Conservation (phyloP, 2,888 invertebrate genomes). For the Chymomyza caudatula region DNA sequence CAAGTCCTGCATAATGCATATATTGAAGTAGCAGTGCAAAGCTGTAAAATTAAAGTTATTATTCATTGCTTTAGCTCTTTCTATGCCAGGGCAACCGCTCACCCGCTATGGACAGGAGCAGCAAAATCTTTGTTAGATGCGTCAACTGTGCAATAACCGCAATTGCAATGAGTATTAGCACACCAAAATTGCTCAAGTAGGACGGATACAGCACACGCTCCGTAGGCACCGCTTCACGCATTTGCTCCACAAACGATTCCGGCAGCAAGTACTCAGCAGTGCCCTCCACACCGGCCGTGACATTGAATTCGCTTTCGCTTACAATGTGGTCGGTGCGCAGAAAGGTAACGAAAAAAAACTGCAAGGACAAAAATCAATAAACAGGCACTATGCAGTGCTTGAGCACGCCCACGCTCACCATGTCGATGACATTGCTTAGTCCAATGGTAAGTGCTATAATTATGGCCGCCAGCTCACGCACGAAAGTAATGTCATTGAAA, state of each 20-base stretch:
- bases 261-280: conserved; percentile 60
- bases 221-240: conserved; percentile 57
- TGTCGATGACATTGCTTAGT: conserved; percentile 81
- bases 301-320: conserved; percentile 67
- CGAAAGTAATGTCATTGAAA: conserved; percentile 81
- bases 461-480: conserved; percentile 80
- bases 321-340: conserved; percentile 67
- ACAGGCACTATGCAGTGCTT: neutral
- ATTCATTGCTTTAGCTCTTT: neutral
- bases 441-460: conserved; percentile 81
- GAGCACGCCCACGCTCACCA: conserved; percentile 78
- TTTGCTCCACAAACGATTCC: conserved; percentile 57
- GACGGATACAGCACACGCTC: conserved; percentile 81
- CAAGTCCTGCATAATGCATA: conserved; percentile 80
- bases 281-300: conserved; percentile 45
- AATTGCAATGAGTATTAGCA: conserved; percentile 84
- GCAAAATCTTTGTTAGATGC: conserved; percentile 83
- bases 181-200: conserved; percentile 85
- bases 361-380: conserved; percentile 18
- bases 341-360: conserved; percentile 62
- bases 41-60: conserved; percentile 48
- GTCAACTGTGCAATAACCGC: conserved; percentile 86
- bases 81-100: conserved; percentile 1
- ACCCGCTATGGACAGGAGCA: conserved; percentile 82
- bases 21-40: conserved; percentile 82